Conservation (phyloP, 1,140 invertebrate genomes). For the Homarus americanus region DNA sequence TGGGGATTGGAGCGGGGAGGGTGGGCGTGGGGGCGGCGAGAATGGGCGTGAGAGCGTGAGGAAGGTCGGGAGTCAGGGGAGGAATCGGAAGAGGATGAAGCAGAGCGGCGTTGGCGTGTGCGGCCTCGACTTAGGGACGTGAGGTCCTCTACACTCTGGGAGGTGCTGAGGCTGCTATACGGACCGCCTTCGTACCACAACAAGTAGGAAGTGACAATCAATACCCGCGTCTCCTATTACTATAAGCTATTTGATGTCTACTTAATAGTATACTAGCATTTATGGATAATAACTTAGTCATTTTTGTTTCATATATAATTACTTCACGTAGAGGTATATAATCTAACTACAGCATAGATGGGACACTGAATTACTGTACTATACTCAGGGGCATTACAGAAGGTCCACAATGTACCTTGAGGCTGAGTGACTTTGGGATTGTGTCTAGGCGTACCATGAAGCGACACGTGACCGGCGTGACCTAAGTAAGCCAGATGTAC, state of each 20-base stretch:
- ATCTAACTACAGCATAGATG: too few species aligned
- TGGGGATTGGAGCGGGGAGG: slow-evolving; percentile 65
- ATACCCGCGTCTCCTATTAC: too few species aligned
- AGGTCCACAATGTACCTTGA: slow-evolving; percentile 33
- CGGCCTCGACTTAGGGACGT: slow-evolving; percentile 58
- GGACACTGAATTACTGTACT: too few species aligned
- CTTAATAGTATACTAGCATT: too few species aligned
- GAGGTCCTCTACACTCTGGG: slow-evolving; percentile 65
- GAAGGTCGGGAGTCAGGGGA: slow-evolving; percentile 53
- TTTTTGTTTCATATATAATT: too few species aligned
- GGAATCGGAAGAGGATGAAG: slow-evolving; percentile 64
- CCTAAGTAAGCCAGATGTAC: slow-evolving; percentile 42
- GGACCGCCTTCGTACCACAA: slow-evolving; percentile 33
- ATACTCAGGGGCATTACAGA: neutral
- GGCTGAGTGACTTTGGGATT: slow-evolving; percentile 52
- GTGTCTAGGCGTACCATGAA: slow-evolving; percentile 66
- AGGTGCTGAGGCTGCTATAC: slow-evolving; percentile 64
- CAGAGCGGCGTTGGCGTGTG: slow-evolving; percentile 62
- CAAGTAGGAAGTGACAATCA: slow-evolving; percentile 11
- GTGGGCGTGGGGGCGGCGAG: slow-evolving; percentile 32
- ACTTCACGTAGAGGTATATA: too few species aligned
- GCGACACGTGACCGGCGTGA: slow-evolving; percentile 49
- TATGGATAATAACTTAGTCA: too few species aligned
- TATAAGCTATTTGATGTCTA: too few species aligned
- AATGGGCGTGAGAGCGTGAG: slow-evolving; percentile 31